Base-by-base conservation (phyloP, 1,140 invertebrate genomes). In the Diachasma alloeum region DNA sequence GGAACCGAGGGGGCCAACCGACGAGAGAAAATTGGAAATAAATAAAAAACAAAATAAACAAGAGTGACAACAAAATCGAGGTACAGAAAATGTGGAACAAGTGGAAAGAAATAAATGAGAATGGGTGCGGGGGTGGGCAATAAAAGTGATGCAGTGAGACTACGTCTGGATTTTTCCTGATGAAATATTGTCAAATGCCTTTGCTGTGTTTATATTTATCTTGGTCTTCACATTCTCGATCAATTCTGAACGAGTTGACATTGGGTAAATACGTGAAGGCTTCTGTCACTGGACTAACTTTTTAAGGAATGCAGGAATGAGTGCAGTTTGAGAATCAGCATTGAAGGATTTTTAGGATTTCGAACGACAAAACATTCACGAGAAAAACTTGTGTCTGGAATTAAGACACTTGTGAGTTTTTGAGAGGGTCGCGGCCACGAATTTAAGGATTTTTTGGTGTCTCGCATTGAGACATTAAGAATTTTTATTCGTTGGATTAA, bases 41-140 rank as follows among this genome's bases (percentile, higher is more conserved):
- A 56, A 46, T 53, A 42, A 66, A 72, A 53, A 42, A 44, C 67
- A 53, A 72, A 17, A 77, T 36, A 37, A 46, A 48, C 22, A 67
- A 73, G 36, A 53, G 37, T 39, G 56, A 68, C 36, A 73, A 56
- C 11, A 9, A 36, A 59, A 77, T 26, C 36, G 26, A 59, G 31
- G 19, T n/a, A 19, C 11, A 53, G 26, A 75, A 70, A 22, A 56
- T 56, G n/a, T 56, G 11, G 56, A 42, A 67, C 53, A 59, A 72
- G 24, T 71, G 42, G 17, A 22, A 76, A 63, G 36, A 70, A 10
- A 36, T 36, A 79, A 79, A 79, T 74, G 76, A 80, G 77, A 81
- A 81, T 74, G 4, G 59, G 59, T 31, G 31, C 2, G 31, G 31
- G 31, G 31, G 31, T 31, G 31, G 6, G 19, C 59, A 26, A 63